phyloP scores from a whole-genome alignment of 2,888 invertebrate species.

The Steromphala cineraria region DNA sequence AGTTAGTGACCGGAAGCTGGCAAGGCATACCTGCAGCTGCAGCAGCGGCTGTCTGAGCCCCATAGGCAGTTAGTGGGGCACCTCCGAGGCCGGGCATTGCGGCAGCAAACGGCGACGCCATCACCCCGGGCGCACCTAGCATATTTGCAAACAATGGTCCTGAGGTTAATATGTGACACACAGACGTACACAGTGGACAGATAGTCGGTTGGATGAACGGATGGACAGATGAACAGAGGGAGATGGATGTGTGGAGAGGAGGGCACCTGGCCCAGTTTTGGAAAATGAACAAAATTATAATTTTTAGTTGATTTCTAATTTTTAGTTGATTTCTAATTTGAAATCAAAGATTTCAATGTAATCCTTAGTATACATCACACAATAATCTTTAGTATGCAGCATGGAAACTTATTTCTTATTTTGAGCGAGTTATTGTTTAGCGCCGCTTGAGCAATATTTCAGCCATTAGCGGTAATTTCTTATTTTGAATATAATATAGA shows the following conservation, averaged over 20 bases:
- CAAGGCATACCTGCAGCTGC: slow-evolving; percentile 58
- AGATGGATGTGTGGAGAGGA: not conserved
- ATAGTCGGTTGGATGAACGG: not conserved
- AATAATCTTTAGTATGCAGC: too few relatives aligned
- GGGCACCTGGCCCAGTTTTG: not conserved
- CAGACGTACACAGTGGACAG: not conserved
- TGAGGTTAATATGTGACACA: slow-evolving; percentile 19
- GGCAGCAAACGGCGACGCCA: slow-evolving; percentile 83
- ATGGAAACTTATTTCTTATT: too few relatives aligned
- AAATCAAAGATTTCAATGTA: too few relatives aligned
- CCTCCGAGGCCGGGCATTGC: slow-evolving; percentile 87
- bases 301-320: too few relatives aligned
- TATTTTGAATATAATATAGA: too few relatives aligned
- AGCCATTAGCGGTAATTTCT: too few relatives aligned
- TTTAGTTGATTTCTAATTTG: too few relatives aligned
- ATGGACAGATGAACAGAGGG: not conserved
- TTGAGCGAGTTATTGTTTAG: too few relatives aligned
- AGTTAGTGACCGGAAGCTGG: not conserved
- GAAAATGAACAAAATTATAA: too few relatives aligned
- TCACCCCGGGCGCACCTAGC: slow-evolving; percentile 83
- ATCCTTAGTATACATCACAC: too few relatives aligned
- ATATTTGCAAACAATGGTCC: slow-evolving; percentile 36
- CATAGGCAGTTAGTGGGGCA: slow-evolving; percentile 80
- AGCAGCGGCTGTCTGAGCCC: slow-evolving; percentile 47
- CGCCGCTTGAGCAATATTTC: too few relatives aligned